These are phyloP conservation scores for Apolygus lucorum DNA, from an alignment of 1,140 invertebrate genomes.

Conservation along the genomic window DNA sequence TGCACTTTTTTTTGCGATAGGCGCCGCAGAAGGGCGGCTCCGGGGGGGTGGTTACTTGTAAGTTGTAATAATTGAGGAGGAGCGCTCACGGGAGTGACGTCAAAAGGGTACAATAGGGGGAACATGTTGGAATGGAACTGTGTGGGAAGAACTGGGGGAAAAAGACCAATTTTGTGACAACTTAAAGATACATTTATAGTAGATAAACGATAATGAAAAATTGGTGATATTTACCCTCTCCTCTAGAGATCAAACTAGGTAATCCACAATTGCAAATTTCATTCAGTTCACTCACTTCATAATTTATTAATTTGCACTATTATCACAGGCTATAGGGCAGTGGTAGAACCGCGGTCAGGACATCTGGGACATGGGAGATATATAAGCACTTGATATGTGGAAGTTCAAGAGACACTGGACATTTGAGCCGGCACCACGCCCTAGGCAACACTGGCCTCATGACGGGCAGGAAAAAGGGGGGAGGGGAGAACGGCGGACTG, in stretches of 20 bases:
- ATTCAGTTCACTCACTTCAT: background rate
- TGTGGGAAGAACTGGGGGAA: too few relatives aligned
- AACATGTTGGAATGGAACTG: too few relatives aligned
- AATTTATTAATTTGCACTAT: constrained; percentile 4
- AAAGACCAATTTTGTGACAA: too few relatives aligned
- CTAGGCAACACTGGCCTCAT: constrained; percentile 13
- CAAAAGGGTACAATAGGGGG: too few relatives aligned
- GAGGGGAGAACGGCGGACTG: background rate
- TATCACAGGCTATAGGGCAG: constrained; percentile 10
- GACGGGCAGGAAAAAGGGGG: background rate
- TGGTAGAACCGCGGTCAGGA: constrained; percentile 10
- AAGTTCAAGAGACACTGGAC: background rate
- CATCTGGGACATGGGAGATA: constrained; percentile 17
- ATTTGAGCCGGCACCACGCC: constrained; percentile 13
- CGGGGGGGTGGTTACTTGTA: too few relatives aligned
- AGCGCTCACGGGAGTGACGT: too few relatives aligned
- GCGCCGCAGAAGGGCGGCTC: too few relatives aligned
- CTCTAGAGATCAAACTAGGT: background rate
- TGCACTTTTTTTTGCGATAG: too few relatives aligned
- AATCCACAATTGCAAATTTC: constrained; percentile 9
- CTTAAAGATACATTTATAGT: too few relatives aligned
- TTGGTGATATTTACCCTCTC: constrained; percentile 12
- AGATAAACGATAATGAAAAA: background rate
- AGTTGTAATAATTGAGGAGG: too few relatives aligned
- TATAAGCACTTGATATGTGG: constrained; percentile 14